These are phyloP conservation scores for Charaxes varanes DNA, from an alignment of 1,140 invertebrate species.

Conservation along the genomic window DNA sequence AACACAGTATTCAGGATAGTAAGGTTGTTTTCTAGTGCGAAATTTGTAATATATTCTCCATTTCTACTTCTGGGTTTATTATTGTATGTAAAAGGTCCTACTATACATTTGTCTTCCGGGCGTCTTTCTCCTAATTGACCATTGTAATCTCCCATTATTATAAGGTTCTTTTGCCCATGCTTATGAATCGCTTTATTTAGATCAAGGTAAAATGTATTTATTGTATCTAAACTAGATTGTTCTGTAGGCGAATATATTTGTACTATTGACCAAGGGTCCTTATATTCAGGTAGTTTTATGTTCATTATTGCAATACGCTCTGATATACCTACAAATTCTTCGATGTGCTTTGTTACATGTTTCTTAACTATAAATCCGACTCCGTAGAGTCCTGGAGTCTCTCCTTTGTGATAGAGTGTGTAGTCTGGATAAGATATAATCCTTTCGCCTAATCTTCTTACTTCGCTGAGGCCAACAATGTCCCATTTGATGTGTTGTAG, in stretches of 20 bases:
- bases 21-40: constrained; percentile 1
- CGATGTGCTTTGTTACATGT: constrained; percentile 10
- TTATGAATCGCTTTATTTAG: constrained; percentile 12
- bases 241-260: constrained; percentile 16
- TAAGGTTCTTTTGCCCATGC: too few relatives aligned
- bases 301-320: constrained; percentile 25
- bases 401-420: constrained; percentile 20
- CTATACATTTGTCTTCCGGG: too few relatives aligned
- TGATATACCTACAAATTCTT: constrained; percentile 17
- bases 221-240: constrained; percentile 6
- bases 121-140: constrained; percentile 10
- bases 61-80: too few relatives aligned
- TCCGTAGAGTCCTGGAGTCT: too few relatives aligned
- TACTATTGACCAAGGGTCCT: constrained; percentile 17
- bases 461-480: constrained; percentile 22
- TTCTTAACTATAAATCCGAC: constrained; percentile 26
- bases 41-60: too few relatives aligned
- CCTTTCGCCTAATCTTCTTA: constrained; percentile 25
- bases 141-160: constrained; percentile 12
- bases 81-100: too few relatives aligned
- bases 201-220: constrained; percentile 18
- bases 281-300: constrained; percentile 20
- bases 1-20: constrained; percentile 17
- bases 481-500: constrained; percentile 29
- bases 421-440: constrained; percentile 18